Percentiles rank a stretch among this genome's conserved stretches.
These are phyloP conservation scores for Sinosuthora webbiana DNA, from an alignment of 2,113 vertebrate species.

Conservation along the genomic window DNA sequence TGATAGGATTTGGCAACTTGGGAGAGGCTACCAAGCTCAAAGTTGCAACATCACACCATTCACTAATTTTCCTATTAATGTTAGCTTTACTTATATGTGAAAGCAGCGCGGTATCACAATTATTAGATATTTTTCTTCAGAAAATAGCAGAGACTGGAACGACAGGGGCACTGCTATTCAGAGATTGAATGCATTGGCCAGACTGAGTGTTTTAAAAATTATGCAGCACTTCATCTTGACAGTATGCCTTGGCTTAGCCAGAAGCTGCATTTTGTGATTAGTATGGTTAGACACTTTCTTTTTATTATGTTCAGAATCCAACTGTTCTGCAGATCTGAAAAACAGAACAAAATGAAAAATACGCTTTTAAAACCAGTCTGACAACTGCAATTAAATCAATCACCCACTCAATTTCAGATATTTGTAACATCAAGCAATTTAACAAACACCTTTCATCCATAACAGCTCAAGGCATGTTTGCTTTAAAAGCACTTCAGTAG, in stretches of 20 bases:
- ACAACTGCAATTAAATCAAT: slow-evolving; percentile 57
- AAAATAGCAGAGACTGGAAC: not conserved
- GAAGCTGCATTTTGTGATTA: slow-evolving; percentile 36
- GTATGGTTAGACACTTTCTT: slow-evolving; percentile 18
- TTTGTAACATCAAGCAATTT: slow-evolving; percentile 50
- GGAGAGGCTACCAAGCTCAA: not conserved
- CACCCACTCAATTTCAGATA: slow-evolving; percentile 29
- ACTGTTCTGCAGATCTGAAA: slow-evolving; percentile 23
- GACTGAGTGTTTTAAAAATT: not conserved
- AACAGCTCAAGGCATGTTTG: slow-evolving; percentile 22
- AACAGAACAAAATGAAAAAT: slow-evolving; percentile 32
- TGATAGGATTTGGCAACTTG: not conserved
- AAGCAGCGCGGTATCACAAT: not conserved
- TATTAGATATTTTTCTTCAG: not conserved
- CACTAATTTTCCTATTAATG: not conserved
- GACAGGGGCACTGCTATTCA: not conserved
- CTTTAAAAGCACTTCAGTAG: slow-evolving; percentile 35
- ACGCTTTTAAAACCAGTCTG: slow-evolving; percentile 27
- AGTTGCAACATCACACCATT: not conserved
- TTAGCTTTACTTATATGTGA: not conserved
- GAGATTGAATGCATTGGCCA: not conserved
- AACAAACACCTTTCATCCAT: slow-evolving; percentile 52
- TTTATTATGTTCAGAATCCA: slow-evolving; percentile 50
- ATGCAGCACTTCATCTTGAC: slow-evolving; percentile 17
- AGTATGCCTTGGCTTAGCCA: not conserved